Evolutionary conservation across 1,140 invertebrate species (phyloP).

Genomic region (Halictus rubicundus): DNA sequence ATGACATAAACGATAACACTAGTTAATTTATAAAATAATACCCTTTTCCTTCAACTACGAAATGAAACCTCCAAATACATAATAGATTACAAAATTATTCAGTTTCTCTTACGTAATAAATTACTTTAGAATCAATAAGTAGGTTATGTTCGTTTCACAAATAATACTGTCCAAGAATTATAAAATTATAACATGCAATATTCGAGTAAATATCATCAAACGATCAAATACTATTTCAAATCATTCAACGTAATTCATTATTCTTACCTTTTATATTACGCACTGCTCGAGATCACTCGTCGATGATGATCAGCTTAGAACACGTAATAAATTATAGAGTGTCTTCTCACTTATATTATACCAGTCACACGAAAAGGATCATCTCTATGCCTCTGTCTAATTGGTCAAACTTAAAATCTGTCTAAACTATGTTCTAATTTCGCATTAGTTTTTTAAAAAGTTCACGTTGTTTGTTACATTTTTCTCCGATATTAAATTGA

Average conservation of each 20-base stretch:
- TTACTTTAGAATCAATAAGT: slow-evolving; percentile 20
- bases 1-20: background rate
- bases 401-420: background rate
- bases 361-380: background rate
- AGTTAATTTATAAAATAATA: background rate
- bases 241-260: slow-evolving; percentile 5
- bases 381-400: background rate
- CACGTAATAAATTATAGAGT: background rate
- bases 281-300: background rate
- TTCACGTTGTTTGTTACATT: too few relatives aligned
- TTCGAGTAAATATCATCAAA: background rate
- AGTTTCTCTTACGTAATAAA: slow-evolving; percentile 54
- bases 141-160: slow-evolving; percentile 22
- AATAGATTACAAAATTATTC: slow-evolving; percentile 5
- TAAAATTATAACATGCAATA: background rate
- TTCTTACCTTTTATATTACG: slow-evolving; percentile 26
- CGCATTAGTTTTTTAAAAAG: too few relatives aligned
- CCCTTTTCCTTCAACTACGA: background rate
- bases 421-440: background rate
- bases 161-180: background rate
- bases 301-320: slow-evolving; percentile 4
- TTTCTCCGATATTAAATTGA: too few relatives aligned
- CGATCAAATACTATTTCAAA: slow-evolving; percentile 7
- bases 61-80: slow-evolving; percentile 3
- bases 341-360: background rate